Base-by-base conservation (phyloP, 2,113 vertebrate species). In the Egretta garzetta region DNA sequence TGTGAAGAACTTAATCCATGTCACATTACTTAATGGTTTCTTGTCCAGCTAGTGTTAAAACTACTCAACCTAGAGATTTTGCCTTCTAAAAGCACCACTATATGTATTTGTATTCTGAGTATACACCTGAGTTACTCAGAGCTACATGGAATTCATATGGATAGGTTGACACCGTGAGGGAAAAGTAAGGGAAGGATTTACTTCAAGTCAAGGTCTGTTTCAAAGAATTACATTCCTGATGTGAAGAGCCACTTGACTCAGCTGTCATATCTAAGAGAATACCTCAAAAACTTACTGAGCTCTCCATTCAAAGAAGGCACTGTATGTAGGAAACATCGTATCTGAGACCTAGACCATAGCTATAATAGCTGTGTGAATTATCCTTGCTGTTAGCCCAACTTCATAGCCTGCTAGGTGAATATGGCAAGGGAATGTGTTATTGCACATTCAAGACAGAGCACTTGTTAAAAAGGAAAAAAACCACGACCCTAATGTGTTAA, bases 401-500 rank as follows among this genome's bases (percentile, higher is more conserved):
- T 52, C 2, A 3, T 50, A 60, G 26, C 37, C 16, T 73, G 13
- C 15, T 43, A 33, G 23, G 10, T 74, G 23, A 70, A 28, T 35
- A 66, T 35, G 26, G 56, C 10, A 71, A 43, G 30, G 4, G 11
- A 71, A 41, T 32, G 7, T 27, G 7, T 24, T 90, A 12, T 19
- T 73, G 28, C 24, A 35, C 8, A 10, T 74, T 91, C n/a, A 77
- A 68, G n/a, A 35, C 4, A 79, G 6, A 27, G 13, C 1, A 0
- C 39, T 55, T 59, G 16, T 26, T 56, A 73, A 66, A 74, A 84
- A 15, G 3, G 2, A 28, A 35, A 71, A n/a, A 11, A 1, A 1
- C 1, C 1, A 2, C 4, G 2, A n/a, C 5, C 10, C 9, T 70
- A 60, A 41, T n/a, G 6, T 35, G 49, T 68, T 37, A 43, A 71